Base-by-base conservation (phyloP, 64 coral and sea anemone species). In the Stichodactyla mertensii region DNA sequence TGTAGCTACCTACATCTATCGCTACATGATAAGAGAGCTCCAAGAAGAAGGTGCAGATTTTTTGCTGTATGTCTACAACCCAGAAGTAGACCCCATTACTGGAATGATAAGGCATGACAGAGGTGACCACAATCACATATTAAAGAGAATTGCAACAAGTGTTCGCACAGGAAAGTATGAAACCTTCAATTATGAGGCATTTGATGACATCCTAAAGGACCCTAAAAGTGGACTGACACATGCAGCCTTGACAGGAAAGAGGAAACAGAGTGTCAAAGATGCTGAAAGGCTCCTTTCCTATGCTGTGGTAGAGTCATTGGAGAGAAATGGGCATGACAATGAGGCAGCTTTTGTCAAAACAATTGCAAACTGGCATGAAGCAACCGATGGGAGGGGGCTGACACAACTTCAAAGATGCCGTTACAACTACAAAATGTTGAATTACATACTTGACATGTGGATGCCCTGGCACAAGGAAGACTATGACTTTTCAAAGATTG, bases 401-500 rank as follows among this genome's bases (percentile, higher is more conserved):
- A 82, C 12, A 10, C 86, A 91, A 22, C 77, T 87, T 0, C 70
- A 79, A 20, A 27, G 89, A 6, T 90, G 89, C 10, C 5, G 54
- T 10, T 77, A 86, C 15, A 90, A 90, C 11, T 90, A 80, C 16
- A 11, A 77, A 0, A 89, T 90, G 89, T 22, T 90, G 9, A n/a
- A 51, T 4, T 86, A 81, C 45, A 91, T 91, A 4, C 16, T 91
- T 5, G 89, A 87, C 61, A 61, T 84, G 16, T 52, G 61, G 85
- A 91, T 87, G 77, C 85, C 89, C 0, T 90, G 80, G 80, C 88
- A 84, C 18, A 74, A 45, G 18, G 26, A 84, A 15, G 19, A 14
- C 5, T 93, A 93, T 80, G 91, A 88, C 14, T 89, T 93, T 15
- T 86, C 91, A 13, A 79, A 71, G 19, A 93, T 93, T 64, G 91